These are phyloP conservation scores for Trissonchulus sp. DNA, from an alignment of 2,888 invertebrate species.

Conservation along the genomic window DNA sequence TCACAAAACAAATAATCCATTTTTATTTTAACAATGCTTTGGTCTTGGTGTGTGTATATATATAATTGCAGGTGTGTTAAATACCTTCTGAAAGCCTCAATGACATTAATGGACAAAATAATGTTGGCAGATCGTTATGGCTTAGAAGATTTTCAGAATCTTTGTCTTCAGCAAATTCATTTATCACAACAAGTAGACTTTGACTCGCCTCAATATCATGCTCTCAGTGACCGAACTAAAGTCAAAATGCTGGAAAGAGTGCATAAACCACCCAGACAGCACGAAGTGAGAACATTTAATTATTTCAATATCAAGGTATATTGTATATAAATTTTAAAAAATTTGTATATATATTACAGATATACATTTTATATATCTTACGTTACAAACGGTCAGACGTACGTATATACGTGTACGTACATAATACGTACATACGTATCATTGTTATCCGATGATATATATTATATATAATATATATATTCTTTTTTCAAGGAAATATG, in stretches of 20 bases:
- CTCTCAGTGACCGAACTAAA: slow-evolving; percentile 49
- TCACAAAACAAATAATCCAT: too few species aligned
- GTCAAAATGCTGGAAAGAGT: slow-evolving; percentile 48
- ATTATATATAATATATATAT: too few species aligned
- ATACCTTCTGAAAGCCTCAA: slow-evolving; percentile 46
- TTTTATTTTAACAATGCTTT: too few species aligned
- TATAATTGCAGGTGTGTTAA: slow-evolving; percentile 45
- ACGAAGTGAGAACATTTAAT: not conserved
- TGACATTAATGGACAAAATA: slow-evolving; percentile 49
- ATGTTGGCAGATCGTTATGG: slow-evolving; percentile 51
- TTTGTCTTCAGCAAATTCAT: slow-evolving; percentile 47
- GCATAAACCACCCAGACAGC: slow-evolving; percentile 34
- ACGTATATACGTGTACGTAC: too few species aligned
- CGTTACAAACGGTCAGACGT: too few species aligned
- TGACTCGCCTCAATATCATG: slow-evolving; percentile 47
- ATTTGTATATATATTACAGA: too few species aligned
- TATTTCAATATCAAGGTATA: not conserved
- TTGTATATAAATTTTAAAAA: not conserved
- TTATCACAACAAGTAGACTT: slow-evolving; percentile 47
- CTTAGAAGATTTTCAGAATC: slow-evolving; percentile 47
- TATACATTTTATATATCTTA: too few species aligned
- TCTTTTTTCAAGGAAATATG: too few species aligned
- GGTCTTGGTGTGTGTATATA: too few species aligned
- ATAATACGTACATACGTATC: too few species aligned
- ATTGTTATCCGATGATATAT: too few species aligned